These are phyloP conservation scores for Indri indri DNA, from an alignment of 2,113 vertebrate genomes.

Conservation along the genomic window DNA sequence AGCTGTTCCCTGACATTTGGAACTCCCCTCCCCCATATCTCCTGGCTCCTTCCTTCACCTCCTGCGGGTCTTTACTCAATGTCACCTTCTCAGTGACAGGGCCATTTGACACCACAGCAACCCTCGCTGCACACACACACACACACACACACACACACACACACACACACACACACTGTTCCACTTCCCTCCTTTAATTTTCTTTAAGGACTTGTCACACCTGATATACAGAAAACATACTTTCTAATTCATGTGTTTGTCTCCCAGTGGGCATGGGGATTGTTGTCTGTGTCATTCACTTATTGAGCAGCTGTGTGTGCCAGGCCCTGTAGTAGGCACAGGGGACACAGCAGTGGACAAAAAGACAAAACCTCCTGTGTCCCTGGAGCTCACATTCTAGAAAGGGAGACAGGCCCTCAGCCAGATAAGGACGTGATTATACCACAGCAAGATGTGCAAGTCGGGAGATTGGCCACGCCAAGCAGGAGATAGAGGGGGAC, in stretches of 20 bases:
- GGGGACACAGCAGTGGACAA: not conserved
- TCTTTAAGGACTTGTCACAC: not conserved
- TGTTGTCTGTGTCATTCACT: not conserved
- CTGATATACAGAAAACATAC: not conserved
- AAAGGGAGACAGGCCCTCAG: not conserved
- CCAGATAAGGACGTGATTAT: fast-evolving
- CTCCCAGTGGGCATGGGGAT: not conserved
- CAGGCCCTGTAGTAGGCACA: not conserved
- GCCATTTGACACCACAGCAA: no score
- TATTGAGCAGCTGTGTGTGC: not conserved
- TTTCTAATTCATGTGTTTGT: not conserved
- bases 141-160: no score
- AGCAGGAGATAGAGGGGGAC: not conserved
- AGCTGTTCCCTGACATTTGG: not conserved
- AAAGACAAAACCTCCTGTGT: not conserved
- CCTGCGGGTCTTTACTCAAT: not conserved
- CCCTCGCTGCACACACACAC: not conserved
- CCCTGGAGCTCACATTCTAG: not conserved
- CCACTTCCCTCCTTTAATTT: not conserved
- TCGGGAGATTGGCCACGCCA: no score
- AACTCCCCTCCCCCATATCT: not conserved
- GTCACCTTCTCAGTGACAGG: not conserved
- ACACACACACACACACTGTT: not conserved
- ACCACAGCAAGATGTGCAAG: not conserved
- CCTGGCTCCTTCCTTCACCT: not conserved